Evolutionary conservation across 2,113 vertebrate species (phyloP).

Genomic region (Scomber scombrus): DNA sequence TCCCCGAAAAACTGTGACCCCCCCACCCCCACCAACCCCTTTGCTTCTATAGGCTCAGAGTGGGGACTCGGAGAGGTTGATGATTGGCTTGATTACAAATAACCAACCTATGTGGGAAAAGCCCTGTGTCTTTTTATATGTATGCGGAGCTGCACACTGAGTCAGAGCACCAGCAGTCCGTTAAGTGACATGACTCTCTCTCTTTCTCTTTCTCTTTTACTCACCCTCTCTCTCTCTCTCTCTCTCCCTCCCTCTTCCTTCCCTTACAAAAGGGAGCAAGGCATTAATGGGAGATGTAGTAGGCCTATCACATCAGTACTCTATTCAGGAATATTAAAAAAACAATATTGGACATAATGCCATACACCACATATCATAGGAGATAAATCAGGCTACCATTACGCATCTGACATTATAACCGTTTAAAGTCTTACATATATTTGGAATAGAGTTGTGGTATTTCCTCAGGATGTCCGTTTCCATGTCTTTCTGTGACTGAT

Average conservation of each 20-base stretch:
- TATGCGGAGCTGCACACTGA: slow-evolving; percentile 65
- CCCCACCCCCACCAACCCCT: slow-evolving; percentile 6
- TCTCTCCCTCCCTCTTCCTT: slow-evolving; percentile 21
- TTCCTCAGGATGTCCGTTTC: slow-evolving; percentile 24
- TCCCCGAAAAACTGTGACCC: slow-evolving; percentile 46
- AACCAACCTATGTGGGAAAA: slow-evolving; percentile 66
- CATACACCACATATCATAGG: neutral
- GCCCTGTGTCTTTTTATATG: slow-evolving; percentile 46
- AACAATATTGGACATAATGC: neutral
- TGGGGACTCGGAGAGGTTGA: slow-evolving; percentile 44
- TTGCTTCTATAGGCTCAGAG: slow-evolving; percentile 48
- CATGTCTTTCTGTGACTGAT: slow-evolving; percentile 6
- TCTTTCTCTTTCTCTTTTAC: slow-evolving; percentile 4
- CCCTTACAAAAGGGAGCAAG: slow-evolving; percentile 41
- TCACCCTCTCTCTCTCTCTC: slow-evolving; percentile 21
- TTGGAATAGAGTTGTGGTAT: neutral
- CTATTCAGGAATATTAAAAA: neutral
- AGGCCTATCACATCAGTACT: slow-evolving; percentile 11
- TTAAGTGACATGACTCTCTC: slow-evolving; percentile 72
- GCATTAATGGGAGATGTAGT: slow-evolving; percentile 52
- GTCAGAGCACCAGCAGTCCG: slow-evolving; percentile 55
- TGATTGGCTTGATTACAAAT: slow-evolving; percentile 79
- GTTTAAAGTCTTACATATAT: neutral
- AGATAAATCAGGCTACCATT: neutral
- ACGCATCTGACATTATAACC: neutral